phyloP scores from a whole-genome alignment of 2,113 vertebrate species.

The Paradisaea rubra region DNA sequence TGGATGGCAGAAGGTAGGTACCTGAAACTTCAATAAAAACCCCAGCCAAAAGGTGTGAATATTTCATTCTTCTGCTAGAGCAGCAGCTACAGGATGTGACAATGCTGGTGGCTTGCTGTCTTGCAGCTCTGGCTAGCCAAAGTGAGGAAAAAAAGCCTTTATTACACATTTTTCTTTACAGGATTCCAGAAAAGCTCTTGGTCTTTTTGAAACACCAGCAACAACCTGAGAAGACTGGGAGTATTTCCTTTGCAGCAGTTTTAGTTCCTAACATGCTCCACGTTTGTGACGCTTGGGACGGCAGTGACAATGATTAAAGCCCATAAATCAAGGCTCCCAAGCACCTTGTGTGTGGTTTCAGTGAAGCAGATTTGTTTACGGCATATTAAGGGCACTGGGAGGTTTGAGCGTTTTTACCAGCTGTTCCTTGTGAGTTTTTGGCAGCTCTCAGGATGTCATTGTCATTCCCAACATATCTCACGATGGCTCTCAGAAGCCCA shows the following conservation, averaged over 20 bases:
- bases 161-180: neutral
- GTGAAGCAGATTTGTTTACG: slow-evolving; percentile 31
- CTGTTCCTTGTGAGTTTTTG: slow-evolving; percentile 22
- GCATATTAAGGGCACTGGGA: slow-evolving; percentile 16
- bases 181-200: neutral
- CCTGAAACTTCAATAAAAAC: neutral
- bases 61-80: neutral
- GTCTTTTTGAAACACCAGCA: neutral
- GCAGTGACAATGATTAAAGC: neutral
- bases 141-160: neutral
- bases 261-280: neutral
- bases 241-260: neutral
- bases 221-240: neutral
- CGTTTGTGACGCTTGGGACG: neutral
- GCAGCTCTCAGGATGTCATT: slow-evolving; percentile 13
- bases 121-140: neutral
- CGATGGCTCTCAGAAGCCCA: neutral
- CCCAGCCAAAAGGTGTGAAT: neutral
- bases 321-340: neutral
- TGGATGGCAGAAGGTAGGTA: neutral
- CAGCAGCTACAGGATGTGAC: neutral
- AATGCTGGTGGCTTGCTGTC: neutral
- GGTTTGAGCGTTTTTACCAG: slow-evolving; percentile 28
- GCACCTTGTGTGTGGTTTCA: neutral
- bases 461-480: neutral